phyloP scores from a whole-genome alignment of 2,797 vertebrate species.

The Semotilus atromaculatus region DNA sequence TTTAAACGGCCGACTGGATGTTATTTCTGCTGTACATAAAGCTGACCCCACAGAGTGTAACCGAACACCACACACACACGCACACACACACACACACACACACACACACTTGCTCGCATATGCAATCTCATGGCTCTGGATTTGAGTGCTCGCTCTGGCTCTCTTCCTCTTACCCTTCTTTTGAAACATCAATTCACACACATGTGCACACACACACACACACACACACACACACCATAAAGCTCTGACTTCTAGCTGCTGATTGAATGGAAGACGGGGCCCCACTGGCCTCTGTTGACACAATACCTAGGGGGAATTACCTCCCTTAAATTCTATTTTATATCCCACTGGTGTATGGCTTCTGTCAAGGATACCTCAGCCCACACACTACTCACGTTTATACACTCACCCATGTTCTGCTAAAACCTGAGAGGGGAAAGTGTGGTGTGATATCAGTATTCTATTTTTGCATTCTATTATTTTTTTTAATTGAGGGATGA shows the following conservation, averaged over 20 bases:
- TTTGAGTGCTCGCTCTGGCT: constrained; percentile 32
- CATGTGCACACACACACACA: not conserved
- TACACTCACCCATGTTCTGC: constrained; percentile 15
- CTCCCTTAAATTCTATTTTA: constrained; percentile 62
- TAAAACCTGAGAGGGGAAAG: not conserved
- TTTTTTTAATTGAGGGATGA: not conserved
- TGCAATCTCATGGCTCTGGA: constrained; percentile 31
- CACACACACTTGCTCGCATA: constrained; percentile 10
- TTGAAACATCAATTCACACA: constrained; percentile 27
- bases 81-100: not conserved
- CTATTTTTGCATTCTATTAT: not conserved
- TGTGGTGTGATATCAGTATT: not conserved
- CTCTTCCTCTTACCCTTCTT: constrained; percentile 31
- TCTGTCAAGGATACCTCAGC: constrained; percentile 57
- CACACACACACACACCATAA: constrained; percentile 24
- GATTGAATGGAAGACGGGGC: constrained; percentile 56
- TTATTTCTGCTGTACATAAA: constrained; percentile 63
- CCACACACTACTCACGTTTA: constrained; percentile 37
- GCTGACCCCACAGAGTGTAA: constrained; percentile 59
- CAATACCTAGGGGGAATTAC: constrained; percentile 57
- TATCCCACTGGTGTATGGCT: constrained; percentile 61
- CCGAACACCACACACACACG: constrained; percentile 43
- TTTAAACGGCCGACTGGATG: constrained; percentile 59
- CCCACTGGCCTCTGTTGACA: constrained; percentile 58
- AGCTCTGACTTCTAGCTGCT: constrained; percentile 45